Percentiles rank a stretch among this genome's conserved stretches.
Conservation (phyloP, 2,113 vertebrate genomes). For the Cyphomyrus plagiostoma region DNA sequence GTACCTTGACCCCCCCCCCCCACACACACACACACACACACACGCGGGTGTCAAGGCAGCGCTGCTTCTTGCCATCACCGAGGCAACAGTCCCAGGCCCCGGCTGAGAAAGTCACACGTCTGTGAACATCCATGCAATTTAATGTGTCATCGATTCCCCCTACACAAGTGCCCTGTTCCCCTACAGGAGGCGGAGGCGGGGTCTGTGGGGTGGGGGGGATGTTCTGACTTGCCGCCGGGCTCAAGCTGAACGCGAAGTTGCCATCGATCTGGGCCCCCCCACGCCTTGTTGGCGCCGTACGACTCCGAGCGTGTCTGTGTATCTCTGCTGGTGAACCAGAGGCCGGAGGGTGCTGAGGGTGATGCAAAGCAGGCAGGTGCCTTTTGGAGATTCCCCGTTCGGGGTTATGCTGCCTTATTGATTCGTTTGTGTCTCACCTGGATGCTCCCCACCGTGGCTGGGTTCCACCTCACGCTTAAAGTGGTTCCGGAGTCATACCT, state of each 20-base stretch:
- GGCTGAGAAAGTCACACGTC: not conserved
- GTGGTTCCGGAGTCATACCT: not conserved
- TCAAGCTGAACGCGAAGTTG: not conserved
- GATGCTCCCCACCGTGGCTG: no score
- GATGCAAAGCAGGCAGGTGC: not conserved
- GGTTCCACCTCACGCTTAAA: not conserved
- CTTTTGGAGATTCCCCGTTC: not conserved
- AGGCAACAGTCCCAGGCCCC: not conserved
- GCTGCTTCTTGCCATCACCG: not conserved
- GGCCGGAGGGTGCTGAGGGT: no score
- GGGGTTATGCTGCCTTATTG: not conserved
- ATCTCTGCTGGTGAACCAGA: not conserved
- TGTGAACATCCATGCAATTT: conserved; percentile 10
- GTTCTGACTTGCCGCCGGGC: not conserved
- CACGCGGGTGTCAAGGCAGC: not conserved
- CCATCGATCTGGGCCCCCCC: not conserved
- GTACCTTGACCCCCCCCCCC: not conserved
- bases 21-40: not conserved
- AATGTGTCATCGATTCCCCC: conserved; percentile 1
- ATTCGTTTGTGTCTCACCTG: not conserved
- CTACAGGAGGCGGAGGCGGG: not conserved
- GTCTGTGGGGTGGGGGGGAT: not conserved
- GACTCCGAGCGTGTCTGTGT: not conserved
- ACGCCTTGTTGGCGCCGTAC: not conserved
- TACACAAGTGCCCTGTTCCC: not conserved